Evolutionary conservation across 2,113 vertebrate genomes (phyloP).

Genomic region (Morone saxatilis): DNA sequence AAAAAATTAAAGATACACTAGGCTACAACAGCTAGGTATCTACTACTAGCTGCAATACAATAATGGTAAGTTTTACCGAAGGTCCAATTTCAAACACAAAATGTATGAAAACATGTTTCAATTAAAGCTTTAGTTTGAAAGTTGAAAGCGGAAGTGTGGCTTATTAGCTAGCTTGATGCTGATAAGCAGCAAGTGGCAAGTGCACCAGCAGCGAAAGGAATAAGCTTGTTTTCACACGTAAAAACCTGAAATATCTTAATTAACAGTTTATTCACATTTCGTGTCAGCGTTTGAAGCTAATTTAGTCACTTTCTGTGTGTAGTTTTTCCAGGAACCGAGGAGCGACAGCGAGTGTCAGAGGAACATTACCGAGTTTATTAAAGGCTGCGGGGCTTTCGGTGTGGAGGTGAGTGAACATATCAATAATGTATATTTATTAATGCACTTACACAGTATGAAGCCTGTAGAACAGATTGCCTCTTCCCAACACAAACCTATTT

Average conservation of each 20-base stretch:
- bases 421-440: not conserved
- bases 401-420: constrained; percentile 89
- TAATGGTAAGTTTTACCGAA: not conserved
- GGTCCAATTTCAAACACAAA: not conserved
- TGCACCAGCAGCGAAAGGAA: constrained; percentile 24
- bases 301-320: constrained; percentile 15
- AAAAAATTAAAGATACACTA: not conserved
- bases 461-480: accelerated
- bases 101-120: not conserved
- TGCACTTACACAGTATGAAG: not conserved
- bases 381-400: constrained; percentile 89
- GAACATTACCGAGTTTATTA: constrained; percentile 93
- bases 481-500: accelerated
- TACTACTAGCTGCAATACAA: not conserved
- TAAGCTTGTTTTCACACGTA: constrained; percentile 8
- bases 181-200: constrained; percentile 53
- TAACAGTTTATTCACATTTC: not conserved
- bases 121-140: constrained; percentile 53
- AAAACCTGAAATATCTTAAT: not conserved
- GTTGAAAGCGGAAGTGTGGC: not conserved
- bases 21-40: not conserved
- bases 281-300: not conserved
- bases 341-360: constrained; percentile 90
- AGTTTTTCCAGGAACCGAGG: constrained; percentile 91
- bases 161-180: constrained; percentile 20